Evolutionary conservation across 2,888 invertebrate genomes (phyloP), one percentile per base, ranked within the genome.

Genomic region (Lasioglossum calceatum): DNA sequence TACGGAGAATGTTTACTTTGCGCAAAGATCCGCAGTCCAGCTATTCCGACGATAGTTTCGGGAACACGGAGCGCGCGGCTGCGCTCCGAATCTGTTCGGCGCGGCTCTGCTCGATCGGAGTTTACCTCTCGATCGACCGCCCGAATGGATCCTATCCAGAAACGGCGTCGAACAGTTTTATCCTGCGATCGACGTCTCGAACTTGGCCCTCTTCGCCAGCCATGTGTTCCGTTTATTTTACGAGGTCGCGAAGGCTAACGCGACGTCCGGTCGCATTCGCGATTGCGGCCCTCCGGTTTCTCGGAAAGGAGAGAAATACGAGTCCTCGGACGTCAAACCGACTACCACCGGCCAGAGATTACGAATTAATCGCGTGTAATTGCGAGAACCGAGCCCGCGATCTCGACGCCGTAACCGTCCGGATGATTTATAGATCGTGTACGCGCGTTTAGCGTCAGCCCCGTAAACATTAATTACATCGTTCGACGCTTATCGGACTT

Each of bases 161-260:
- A 23, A 61, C 2, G 36, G 27, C 58, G 77, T 39, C 71, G 72
- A 82, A 70, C 75, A 50, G 50, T 85, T 85, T 86, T 81, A 85
- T 85, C 79, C 77, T 64, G 81, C 81, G 61, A 91, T 91, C 88
- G 90, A 83, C 82, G 61, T 75, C 84, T 87, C 91, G 91, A 91
- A 91, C 91, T 91, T 91, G 91, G 91, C 91, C 91, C 88, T 91
- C 89, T 86, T 81, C 75, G 83, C 77, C 77, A 77, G 67, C 82
- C 87, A 83, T 84, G 90, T 85, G 89, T 81, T 89, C 85, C 91
- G 90, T 88, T 91, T 91, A 90, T 90, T 91, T 91, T 90, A 91
- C 72, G 91, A 91, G 84, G 85, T 84, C 90, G 70, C 90, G 86
- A 91, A 91, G 7, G 67, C 89, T 86, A 64, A 7, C 64, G 64